Evolutionary conservation across 64 coral and sea anemone genomes (phyloP).

Genomic region (Stichodactyla helianthus): DNA sequence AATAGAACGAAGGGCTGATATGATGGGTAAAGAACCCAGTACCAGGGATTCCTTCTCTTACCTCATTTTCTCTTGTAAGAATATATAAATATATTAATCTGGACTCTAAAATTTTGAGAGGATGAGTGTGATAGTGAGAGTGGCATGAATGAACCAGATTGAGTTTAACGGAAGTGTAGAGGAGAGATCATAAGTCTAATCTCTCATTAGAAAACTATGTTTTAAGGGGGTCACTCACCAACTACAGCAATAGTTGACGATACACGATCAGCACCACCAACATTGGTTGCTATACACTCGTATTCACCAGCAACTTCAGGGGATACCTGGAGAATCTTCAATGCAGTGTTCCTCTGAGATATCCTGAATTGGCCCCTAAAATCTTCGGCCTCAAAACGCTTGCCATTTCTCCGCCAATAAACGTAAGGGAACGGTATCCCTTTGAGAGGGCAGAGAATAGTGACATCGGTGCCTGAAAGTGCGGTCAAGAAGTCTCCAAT

Average conservation of each 20-base stretch:
- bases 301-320: constrained; percentile 50
- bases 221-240: constrained; percentile 31
- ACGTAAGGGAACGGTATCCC: constrained; percentile 63
- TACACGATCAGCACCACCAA: constrained; percentile 60
- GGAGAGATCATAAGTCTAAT: too few species aligned
- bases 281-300: constrained; percentile 64
- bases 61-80: too few species aligned
- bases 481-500: constrained; percentile 52
- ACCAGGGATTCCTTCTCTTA: too few species aligned
- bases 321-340: constrained; percentile 34
- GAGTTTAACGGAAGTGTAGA: too few species aligned
- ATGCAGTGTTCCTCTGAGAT: constrained; percentile 10
- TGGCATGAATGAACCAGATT: too few species aligned
- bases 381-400: constrained; percentile 20
- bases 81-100: too few species aligned
- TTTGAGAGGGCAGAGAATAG: constrained; percentile 40
- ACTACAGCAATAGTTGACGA: constrained; percentile 47
- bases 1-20: too few species aligned
- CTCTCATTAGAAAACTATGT: too few species aligned
- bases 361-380: constrained; percentile 28
- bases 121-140: too few species aligned
- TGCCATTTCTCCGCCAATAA: constrained; percentile 56
- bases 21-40: too few species aligned
- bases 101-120: too few species aligned
- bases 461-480: constrained; percentile 54